A percentile compares a stretch with the other conserved stretches of the same genome.
Evolutionary conservation across 2,797 vertebrate species (phyloP).

Genomic region (Syndactyla subalaris): DNA sequence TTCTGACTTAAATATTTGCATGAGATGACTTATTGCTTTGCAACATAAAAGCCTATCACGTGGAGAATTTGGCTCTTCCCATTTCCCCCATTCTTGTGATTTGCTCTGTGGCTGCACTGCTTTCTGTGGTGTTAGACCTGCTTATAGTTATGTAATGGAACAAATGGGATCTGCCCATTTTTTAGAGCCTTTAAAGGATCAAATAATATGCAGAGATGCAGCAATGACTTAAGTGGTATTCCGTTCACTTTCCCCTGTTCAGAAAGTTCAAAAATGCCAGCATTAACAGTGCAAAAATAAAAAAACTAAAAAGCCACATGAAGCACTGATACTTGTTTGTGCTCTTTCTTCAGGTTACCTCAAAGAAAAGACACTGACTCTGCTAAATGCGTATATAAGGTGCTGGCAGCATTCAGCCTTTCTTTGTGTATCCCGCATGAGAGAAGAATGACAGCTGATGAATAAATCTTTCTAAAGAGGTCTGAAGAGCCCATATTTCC

Average conservation of each 20-base stretch:
- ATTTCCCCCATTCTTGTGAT: background rate
- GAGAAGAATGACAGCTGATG: background rate
- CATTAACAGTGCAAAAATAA: background rate
- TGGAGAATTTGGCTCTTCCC: background rate
- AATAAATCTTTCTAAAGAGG: background rate
- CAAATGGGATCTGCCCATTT: background rate
- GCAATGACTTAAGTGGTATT: background rate
- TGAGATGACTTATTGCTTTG: background rate
- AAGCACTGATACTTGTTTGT: background rate
- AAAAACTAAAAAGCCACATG: background rate
- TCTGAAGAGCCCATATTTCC: background rate
- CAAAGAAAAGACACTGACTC: background rate
- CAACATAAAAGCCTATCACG: background rate
- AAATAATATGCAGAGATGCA: background rate
- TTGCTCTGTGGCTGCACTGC: background rate
- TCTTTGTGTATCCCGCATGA: background rate
- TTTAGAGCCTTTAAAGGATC: background rate
- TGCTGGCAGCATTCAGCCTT: background rate
- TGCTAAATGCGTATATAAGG: background rate
- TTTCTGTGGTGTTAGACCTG: background rate
- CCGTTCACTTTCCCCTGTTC: background rate
- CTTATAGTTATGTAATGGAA: background rate
- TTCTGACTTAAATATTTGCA: background rate
- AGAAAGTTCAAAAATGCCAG: background rate
- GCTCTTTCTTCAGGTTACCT: background rate